These are phyloP conservation scores for Drosophila prostipennis DNA, from an alignment of 2,888 invertebrate genomes.

Conservation along the genomic window DNA sequence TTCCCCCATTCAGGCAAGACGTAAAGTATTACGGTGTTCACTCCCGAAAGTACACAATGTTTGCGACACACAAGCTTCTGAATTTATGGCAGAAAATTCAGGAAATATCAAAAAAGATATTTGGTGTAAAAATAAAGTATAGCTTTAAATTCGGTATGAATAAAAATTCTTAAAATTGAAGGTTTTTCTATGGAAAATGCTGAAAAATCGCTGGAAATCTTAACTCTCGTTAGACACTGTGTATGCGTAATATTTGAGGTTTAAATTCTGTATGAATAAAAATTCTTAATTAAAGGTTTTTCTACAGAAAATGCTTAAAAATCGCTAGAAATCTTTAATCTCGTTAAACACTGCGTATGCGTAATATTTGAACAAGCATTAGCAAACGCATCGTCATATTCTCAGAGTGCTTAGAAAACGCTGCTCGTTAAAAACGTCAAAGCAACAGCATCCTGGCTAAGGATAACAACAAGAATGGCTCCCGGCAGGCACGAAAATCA, in stretches of 20 bases:
- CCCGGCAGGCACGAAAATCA: constrained; percentile 48
- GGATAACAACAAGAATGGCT: constrained; percentile 28
- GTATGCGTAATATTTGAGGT: constrained; percentile 66
- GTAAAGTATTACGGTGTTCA: constrained; percentile 13
- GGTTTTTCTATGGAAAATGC: background rate
- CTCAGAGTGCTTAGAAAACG: constrained; percentile 42
- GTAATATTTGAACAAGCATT: constrained; percentile 56
- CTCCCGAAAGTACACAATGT: background rate
- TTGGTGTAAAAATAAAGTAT: too few relatives aligned
- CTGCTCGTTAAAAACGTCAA: constrained; percentile 61
- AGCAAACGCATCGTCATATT: constrained; percentile 20
- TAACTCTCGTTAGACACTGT: constrained; percentile 23
- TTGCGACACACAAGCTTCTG: background rate
- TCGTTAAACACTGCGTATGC: constrained; percentile 53
- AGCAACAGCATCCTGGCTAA: constrained; percentile 40
- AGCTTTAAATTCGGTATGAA: too few relatives aligned
- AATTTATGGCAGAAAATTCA: background rate
- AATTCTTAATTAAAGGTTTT: too few relatives aligned
- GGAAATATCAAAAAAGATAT: too few relatives aligned
- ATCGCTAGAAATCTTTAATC: background rate
- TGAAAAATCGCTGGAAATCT: too few relatives aligned
- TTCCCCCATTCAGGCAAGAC: constrained; percentile 16
- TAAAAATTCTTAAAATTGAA: too few relatives aligned
- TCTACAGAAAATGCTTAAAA: background rate
- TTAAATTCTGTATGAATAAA: too few relatives aligned